Percentiles rank a stretch among this genome's conserved stretches.
phyloP scores from a whole-genome alignment of 2,797 vertebrate genomes.

The Sarcophilus harrisii region DNA sequence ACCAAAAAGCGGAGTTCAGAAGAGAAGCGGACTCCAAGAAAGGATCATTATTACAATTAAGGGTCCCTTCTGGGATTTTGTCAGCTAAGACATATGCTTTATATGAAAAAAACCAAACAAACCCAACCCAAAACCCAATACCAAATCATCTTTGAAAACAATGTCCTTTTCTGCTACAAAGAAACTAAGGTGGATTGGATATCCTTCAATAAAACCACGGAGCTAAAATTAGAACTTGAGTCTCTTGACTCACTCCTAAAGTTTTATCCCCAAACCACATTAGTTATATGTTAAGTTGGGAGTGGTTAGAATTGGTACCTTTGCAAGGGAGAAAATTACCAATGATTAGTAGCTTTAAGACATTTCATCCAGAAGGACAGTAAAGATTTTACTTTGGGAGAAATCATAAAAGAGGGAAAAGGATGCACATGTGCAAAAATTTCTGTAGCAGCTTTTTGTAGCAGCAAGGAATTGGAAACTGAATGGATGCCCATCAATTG shows the following conservation, averaged over 20 bases:
- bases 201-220: constrained; percentile 57
- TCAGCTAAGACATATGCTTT: neutral
- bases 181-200: constrained; percentile 60
- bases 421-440: too few relatives aligned
- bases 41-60: neutral
- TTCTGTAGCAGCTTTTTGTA: too few relatives aligned
- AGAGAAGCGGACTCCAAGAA: neutral
- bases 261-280: constrained; percentile 67
- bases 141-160: constrained; percentile 51
- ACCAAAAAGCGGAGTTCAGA: neutral
- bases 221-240: constrained; percentile 60
- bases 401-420: too few relatives aligned
- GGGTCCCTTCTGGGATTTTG: neutral
- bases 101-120: neutral
- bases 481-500: too few relatives aligned
- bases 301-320: constrained; percentile 59
- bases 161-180: constrained; percentile 68
- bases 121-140: neutral
- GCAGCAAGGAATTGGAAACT: too few relatives aligned
- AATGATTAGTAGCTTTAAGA: constrained; percentile 54
- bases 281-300: constrained; percentile 43
- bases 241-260: constrained; percentile 55
- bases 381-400: neutral
- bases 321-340: constrained; percentile 56
- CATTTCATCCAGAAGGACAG: constrained; percentile 50